These are phyloP conservation scores for Carcinoscorpius rotundicauda DNA, from an alignment of 1,140 invertebrate species.

Conservation along the genomic window DNA sequence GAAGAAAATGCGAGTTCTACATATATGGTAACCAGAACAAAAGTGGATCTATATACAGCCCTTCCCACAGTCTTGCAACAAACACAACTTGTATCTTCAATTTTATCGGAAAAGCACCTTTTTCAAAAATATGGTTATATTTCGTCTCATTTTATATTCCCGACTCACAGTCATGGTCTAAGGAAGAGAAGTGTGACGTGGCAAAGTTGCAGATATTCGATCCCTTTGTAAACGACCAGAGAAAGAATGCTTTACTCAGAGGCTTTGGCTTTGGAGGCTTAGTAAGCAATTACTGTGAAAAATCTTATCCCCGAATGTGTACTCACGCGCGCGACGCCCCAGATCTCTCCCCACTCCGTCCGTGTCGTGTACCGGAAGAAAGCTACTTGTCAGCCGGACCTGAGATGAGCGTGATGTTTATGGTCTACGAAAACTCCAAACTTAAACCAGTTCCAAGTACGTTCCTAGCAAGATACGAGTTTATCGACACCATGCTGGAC, in stretches of 20 bases:
- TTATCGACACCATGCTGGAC: constrained; percentile 17
- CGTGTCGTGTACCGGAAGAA: constrained; percentile 22
- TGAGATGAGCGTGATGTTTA: constrained; percentile 16
- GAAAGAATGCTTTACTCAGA: constrained; percentile 5
- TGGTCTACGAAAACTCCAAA: constrained; percentile 12
- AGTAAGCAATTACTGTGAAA: constrained; percentile 21
- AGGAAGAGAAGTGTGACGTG: constrained; percentile 22
- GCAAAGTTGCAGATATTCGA: constrained; percentile 19
- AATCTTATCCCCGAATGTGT: constrained; percentile 22
- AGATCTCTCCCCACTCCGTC: constrained; percentile 16
- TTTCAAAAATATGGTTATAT: constrained; percentile 72
- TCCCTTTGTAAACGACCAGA: constrained; percentile 2
- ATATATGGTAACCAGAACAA: constrained; percentile 58
- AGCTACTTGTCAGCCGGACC: constrained; percentile 22
- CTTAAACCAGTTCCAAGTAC: constrained; percentile 16
- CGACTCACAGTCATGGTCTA: constrained; percentile 19
- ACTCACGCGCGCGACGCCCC: constrained; percentile 20
- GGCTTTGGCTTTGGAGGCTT: constrained; percentile 3
- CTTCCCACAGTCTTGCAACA: constrained; percentile 61
- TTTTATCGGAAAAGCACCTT: constrained; percentile 51
- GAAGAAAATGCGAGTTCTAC: constrained; percentile 75
- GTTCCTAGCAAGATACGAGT: constrained; percentile 23
- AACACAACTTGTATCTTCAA: constrained; percentile 78
- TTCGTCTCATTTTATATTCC: constrained; percentile 40
- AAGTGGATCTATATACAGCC: constrained; percentile 60